These are phyloP conservation scores for Pammene aurita DNA, from an alignment of 2,888 invertebrate species.

Conservation along the genomic window DNA sequence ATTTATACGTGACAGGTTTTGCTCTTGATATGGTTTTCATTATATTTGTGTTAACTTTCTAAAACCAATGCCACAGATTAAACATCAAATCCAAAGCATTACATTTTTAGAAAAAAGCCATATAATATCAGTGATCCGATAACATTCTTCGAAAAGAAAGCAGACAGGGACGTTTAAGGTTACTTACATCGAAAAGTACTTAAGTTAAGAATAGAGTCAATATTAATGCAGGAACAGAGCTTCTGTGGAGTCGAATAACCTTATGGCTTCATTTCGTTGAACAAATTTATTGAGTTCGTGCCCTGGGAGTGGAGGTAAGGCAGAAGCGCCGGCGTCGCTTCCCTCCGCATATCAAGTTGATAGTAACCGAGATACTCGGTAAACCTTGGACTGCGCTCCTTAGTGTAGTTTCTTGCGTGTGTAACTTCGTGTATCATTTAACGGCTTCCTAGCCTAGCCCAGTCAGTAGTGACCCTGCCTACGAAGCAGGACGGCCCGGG, in stretches of 20 bases:
- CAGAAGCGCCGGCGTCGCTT: conserved; percentile 51
- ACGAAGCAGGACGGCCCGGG: too few relatives aligned
- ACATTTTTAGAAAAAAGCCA: conserved; percentile 32
- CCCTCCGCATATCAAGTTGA: conserved; percentile 1
- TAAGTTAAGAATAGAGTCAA: conserved; percentile 60
- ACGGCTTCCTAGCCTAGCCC: too few relatives aligned
- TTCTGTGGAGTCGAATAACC: conserved; percentile 66
- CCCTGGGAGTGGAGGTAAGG: conserved; percentile 58
- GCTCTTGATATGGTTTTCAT: conserved; percentile 32
- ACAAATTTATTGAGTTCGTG: conserved; percentile 80
- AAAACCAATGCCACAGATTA: conserved; percentile 5
- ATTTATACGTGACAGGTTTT: not conserved
- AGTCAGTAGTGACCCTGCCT: too few relatives aligned
- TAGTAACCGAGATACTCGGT: not conserved
- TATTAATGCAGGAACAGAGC: conserved; percentile 57
- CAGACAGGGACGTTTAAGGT: conserved; percentile 55
- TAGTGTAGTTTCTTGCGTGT: too few relatives aligned
- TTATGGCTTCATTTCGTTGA: conserved; percentile 75
- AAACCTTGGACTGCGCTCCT: not conserved
- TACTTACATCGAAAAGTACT: conserved; percentile 64
- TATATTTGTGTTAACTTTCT: conserved; percentile 7
- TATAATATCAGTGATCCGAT: conserved; percentile 45
- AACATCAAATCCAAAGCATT: conserved; percentile 24
- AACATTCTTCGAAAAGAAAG: conserved; percentile 60
- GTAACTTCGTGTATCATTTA: too few relatives aligned